These are phyloP conservation scores for Danaus plexippus DNA, from an alignment of 1,140 invertebrate genomes.

Conservation along the genomic window DNA sequence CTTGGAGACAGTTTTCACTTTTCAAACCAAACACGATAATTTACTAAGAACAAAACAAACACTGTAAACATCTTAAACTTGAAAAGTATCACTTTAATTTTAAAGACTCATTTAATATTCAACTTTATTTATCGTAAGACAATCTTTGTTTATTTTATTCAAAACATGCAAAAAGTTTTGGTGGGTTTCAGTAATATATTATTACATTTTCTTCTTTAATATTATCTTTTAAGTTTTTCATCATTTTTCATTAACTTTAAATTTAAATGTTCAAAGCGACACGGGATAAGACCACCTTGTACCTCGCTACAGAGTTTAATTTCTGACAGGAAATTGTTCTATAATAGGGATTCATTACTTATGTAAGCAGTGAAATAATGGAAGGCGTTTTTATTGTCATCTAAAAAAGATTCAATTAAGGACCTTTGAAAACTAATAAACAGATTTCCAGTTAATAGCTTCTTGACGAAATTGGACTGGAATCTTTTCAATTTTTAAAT, in stretches of 20 bases:
- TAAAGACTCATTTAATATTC: too few species aligned
- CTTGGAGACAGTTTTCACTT: too few species aligned
- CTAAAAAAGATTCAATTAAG: slow-evolving; percentile 33
- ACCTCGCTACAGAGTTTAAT: slow-evolving; percentile 17
- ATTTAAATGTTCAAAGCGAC: too few species aligned
- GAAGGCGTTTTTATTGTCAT: slow-evolving; percentile 25
- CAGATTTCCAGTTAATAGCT: slow-evolving; percentile 23
- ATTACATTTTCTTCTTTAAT: background rate
- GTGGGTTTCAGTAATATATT: background rate
- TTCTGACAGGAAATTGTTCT: slow-evolving; percentile 39
- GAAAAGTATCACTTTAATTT: too few species aligned
- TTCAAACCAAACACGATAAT: too few species aligned
- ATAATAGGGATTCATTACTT: slow-evolving; percentile 29
- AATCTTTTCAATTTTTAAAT: slow-evolving; percentile 33
- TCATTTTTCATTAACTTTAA: too few species aligned
- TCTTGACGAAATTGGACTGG: slow-evolving; percentile 34
- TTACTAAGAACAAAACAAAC: too few species aligned
- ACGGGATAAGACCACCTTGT: too few species aligned
- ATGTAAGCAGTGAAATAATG: slow-evolving; percentile 28
- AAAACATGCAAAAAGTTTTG: background rate
- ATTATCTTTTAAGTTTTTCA: background rate
- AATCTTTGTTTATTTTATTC: background rate
- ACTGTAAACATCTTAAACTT: too few species aligned
- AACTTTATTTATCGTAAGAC: too few species aligned
- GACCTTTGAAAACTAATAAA: slow-evolving; percentile 32